Evolutionary conservation across 92 coral and sea anemone species (phyloP).

Genomic region (Zoanthus solanderi): DNA sequence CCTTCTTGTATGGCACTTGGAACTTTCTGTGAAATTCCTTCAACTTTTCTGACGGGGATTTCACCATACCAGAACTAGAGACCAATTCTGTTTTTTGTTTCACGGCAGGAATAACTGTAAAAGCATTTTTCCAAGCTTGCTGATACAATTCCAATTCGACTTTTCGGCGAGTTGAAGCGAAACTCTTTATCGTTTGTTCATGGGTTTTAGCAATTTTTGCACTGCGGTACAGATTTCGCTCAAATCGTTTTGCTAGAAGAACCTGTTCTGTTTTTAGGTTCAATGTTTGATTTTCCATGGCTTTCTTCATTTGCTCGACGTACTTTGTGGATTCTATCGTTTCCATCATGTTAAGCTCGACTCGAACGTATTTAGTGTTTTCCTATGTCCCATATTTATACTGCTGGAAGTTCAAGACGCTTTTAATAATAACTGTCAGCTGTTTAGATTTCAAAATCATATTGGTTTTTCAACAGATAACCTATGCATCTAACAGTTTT

Average conservation of each 20-base stretch:
- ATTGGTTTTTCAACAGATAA: constrained; percentile 62
- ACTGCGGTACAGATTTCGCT: constrained; percentile 73
- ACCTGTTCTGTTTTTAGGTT: constrained; percentile 72
- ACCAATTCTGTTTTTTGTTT: neutral
- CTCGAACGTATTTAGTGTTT: constrained; percentile 68
- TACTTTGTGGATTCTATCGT: constrained; percentile 60
- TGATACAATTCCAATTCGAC: constrained; percentile 43
- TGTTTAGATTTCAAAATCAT: neutral
- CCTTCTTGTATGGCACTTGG: constrained; percentile 85
- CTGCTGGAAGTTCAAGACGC: neutral
- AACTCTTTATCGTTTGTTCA: constrained; percentile 65
- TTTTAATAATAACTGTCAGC: neutral
- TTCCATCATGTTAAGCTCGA: constrained; percentile 84
- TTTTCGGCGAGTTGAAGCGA: constrained; percentile 62
- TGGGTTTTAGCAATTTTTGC: constrained; percentile 75
- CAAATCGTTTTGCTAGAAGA: constrained; percentile 75
- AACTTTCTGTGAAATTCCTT: constrained; percentile 76
- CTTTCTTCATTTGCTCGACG: constrained; percentile 67
- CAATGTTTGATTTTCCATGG: constrained; percentile 66
- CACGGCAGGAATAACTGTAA: constrained; percentile 7
- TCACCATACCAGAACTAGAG: neutral
- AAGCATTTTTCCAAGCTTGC: constrained; percentile 28
- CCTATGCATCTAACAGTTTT: neutral
- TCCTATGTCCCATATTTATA: constrained; percentile 70
- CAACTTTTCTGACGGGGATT: constrained; percentile 62